Conservation (phyloP, 1,140 invertebrate genomes). For the Akabosia matsudoensis region DNA sequence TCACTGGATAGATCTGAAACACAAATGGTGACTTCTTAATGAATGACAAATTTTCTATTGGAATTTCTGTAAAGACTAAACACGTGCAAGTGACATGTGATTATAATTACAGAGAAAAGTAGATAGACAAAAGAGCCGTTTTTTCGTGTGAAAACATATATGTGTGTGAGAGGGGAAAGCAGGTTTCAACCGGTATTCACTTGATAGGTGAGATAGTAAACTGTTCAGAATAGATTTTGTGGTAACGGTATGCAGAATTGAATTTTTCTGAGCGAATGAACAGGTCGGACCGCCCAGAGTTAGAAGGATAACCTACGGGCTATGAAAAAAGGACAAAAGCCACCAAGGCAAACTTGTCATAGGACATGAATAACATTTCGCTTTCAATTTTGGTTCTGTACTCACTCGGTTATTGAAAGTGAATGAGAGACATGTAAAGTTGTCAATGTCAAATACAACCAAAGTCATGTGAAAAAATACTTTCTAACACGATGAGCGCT, state of each 20-base stretch:
- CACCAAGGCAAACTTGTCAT: background rate
- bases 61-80: too few relatives aligned
- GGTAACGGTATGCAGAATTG: constrained; percentile 27
- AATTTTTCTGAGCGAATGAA: constrained; percentile 31
- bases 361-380: background rate
- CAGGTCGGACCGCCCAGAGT: constrained; percentile 29
- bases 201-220: background rate
- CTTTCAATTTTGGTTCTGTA: constrained; percentile 16
- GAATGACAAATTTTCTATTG: too few relatives aligned
- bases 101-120: background rate
- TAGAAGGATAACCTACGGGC: constrained; percentile 28
- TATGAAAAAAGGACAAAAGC: background rate
- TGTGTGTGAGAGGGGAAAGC: background rate
- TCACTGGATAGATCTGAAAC: too few relatives aligned
- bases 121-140: too few relatives aligned
- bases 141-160: background rate
- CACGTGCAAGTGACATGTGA: too few relatives aligned
- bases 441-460: too few relatives aligned
- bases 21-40: too few relatives aligned
- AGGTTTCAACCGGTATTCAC: background rate
- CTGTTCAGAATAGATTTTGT: background rate
- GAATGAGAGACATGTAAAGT: too few relatives aligned
- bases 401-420: too few relatives aligned
- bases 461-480: too few relatives aligned
- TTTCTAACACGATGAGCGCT: too few relatives aligned